Evolutionary conservation across 2,888 invertebrate genomes (phyloP), one percentile per base, ranked within the genome.

Genomic region (Helleia helle): DNA sequence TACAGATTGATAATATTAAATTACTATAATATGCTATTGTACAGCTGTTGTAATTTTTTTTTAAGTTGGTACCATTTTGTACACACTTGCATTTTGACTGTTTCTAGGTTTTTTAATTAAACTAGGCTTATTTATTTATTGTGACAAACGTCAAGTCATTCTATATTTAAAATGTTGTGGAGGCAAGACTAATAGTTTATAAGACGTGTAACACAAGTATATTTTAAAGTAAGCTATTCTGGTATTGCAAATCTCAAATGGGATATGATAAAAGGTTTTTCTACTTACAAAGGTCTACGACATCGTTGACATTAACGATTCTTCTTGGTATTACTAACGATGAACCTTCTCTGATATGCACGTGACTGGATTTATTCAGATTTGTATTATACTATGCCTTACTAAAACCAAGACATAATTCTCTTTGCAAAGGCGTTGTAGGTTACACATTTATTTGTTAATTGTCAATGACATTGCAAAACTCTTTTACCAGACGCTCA

Each of bases 401-500:
- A 22, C 22, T 34, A 34, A 9, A 22, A 34, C 18, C 8, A 14
- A 12, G 12, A 7, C 15, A 17, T 11, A 17, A 30, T 5, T 13
- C 12, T 4, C 12, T 12, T 22, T 22, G 22, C 18, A 12, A 17
- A 2, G 31, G 7, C 5, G 9, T 30, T 30, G n/a, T 11, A 22
- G 11, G 6, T 18, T 26, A 38, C 40, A 30, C 29, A 9, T 30
- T 17, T 14, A 4, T 15, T 30, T 4, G 2, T 7, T 4, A 26
- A 34, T 48, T 41, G 15, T 41, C 41, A 15, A 25, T 24, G 25
- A 22, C 27, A 41, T 30, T 34, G 41, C 14, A 41, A 34, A 42
- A 13, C 18, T 24, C 28, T 17, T 44, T 53, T 47, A 54, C 40
- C 45, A 46, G 50, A 56, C 2, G 9, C 3, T 9, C 9, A 7